These are phyloP conservation scores for Liasis olivaceus DNA, from an alignment of 2,797 vertebrate genomes.

Conservation along the genomic window DNA sequence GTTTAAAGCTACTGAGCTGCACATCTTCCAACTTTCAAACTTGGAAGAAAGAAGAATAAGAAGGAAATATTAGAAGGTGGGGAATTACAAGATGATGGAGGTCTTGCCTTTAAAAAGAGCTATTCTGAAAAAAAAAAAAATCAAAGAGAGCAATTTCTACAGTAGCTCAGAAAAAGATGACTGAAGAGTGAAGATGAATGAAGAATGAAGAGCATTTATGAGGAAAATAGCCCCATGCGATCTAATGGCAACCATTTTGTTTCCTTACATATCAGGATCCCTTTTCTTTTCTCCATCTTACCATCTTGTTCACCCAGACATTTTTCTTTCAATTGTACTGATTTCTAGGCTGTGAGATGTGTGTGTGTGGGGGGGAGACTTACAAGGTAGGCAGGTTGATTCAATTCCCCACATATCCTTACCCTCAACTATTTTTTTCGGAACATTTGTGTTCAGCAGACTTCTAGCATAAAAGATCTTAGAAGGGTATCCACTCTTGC, in stretches of 20 bases:
- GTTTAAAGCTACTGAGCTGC: background rate
- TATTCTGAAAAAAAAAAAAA: background rate
- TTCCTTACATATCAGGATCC: background rate
- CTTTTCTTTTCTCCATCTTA: background rate
- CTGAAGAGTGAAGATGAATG: background rate
- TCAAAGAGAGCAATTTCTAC: background rate
- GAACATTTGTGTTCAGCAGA: background rate
- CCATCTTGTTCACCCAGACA: background rate
- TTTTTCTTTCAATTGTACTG: background rate
- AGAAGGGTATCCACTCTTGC: background rate
- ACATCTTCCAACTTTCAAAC: background rate
- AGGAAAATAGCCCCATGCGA: background rate
- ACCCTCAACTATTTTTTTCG: background rate
- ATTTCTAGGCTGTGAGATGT: background rate
- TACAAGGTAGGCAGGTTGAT: background rate
- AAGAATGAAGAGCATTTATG: background rate
- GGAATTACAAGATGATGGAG: background rate
- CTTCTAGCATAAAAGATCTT: background rate
- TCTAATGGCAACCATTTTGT: background rate
- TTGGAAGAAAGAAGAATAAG: conserved; percentile 6
- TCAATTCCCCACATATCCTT: background rate
- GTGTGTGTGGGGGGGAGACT: no score
- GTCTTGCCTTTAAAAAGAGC: background rate
- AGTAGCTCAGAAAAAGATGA: background rate
- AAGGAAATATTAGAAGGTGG: background rate